Percentiles rank a stretch among this genome's conserved stretches.
Evolutionary conservation across 1,140 invertebrate species (phyloP).

Genomic region (Papilio glaucus): DNA sequence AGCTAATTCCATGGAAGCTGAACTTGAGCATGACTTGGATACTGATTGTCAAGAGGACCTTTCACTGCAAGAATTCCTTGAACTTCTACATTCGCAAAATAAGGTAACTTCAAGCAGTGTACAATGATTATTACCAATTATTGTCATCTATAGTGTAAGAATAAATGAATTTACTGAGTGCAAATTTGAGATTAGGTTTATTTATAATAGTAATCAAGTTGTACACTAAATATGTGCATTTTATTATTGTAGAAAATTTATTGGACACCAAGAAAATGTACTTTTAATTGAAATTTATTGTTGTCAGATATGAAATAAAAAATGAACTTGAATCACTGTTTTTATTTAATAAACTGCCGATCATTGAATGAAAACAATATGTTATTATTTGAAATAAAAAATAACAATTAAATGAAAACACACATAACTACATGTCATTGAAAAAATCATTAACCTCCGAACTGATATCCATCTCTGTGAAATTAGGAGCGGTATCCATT

Average conservation of each 20-base stretch:
- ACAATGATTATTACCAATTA: slow-evolving; percentile 55
- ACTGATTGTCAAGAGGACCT: slow-evolving; percentile 79
- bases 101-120: slow-evolving; percentile 69
- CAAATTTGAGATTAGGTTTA: slow-evolving; percentile 72
- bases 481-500: slow-evolving; percentile 68
- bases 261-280: background rate
- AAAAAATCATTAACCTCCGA: slow-evolving; percentile 75
- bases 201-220: slow-evolving; percentile 54
- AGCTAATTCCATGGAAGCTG: slow-evolving; percentile 75
- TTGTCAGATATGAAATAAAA: slow-evolving; percentile 20
- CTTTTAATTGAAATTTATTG: background rate
- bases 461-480: slow-evolving; percentile 64
- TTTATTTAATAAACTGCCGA: slow-evolving; percentile 3
- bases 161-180: slow-evolving; percentile 72
- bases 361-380: slow-evolving; percentile 8
- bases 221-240: slow-evolving; percentile 44
- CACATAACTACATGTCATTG: slow-evolving; percentile 67
- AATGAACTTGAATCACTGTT: background rate
- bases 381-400: background rate
- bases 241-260: slow-evolving; percentile 23
- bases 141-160: slow-evolving; percentile 47
- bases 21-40: slow-evolving; percentile 78
- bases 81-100: slow-evolving; percentile 76
- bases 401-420: background rate
- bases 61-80: slow-evolving; percentile 76